A percentile compares a stretch with the other conserved stretches of the same genome.
Conservation (phyloP, 2,888 invertebrate genomes). For the Orgyia antiqua region DNA sequence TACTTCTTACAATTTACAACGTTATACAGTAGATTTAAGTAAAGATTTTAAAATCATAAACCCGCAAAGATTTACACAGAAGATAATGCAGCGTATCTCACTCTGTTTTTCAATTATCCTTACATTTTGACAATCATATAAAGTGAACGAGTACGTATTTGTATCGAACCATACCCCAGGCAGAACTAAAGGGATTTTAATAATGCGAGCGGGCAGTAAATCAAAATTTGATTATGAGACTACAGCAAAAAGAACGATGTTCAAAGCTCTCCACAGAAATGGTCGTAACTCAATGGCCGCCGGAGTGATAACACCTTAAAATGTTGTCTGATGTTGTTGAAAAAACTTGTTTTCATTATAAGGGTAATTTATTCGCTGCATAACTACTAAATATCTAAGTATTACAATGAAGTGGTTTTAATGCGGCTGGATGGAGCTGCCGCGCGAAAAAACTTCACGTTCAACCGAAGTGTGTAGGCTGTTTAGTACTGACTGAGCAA, state of each 20-base stretch:
- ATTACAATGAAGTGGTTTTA: constrained; percentile 59
- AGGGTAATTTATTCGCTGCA: constrained; percentile 49
- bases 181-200: constrained; percentile 53
- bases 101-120: constrained; percentile 38
- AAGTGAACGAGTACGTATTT: constrained; percentile 30
- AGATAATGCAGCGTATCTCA: constrained; percentile 18
- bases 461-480: constrained; percentile 39
- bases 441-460: constrained; percentile 34
- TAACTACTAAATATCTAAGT: constrained; percentile 59
- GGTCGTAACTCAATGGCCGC: constrained; percentile 49
- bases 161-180: constrained; percentile 13
- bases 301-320: constrained; percentile 46
- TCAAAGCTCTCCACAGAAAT: constrained; percentile 14
- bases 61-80: constrained; percentile 23
- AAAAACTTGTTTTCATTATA: constrained; percentile 49
- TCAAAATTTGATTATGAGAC: constrained; percentile 66
- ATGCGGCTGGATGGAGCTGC: constrained; percentile 37
- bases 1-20: constrained; percentile 26
- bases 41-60: constrained; percentile 24
- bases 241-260: constrained; percentile 42
- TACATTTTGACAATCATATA: constrained; percentile 41
- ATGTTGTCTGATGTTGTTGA: constrained; percentile 45
- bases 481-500: constrained; percentile 9
- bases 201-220: constrained; percentile 52
- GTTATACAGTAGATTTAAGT: too few species aligned